phyloP scores from a whole-genome alignment of 2,888 invertebrate species.

The Rutpela maculata region DNA sequence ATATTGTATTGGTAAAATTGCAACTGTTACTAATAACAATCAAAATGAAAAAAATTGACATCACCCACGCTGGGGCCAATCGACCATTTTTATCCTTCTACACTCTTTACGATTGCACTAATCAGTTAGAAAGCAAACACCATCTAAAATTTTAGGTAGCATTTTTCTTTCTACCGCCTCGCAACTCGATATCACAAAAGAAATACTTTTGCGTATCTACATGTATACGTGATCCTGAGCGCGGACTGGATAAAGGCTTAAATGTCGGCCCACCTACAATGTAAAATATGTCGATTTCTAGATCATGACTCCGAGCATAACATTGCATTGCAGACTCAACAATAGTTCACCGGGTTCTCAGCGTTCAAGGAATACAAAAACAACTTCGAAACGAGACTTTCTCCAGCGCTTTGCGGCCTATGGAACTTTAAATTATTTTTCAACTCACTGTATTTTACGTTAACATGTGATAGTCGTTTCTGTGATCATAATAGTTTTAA shows the following conservation, averaged over 20 bases:
- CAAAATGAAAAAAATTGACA: no score
- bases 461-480: no score
- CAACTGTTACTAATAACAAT: no score
- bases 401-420: background rate
- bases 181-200: background rate
- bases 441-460: background rate
- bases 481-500: no score
- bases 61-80: no score
- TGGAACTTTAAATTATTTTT: constrained; percentile 2
- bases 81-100: no score
- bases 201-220: background rate
- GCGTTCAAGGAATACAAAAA: constrained; percentile 10
- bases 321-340: constrained; percentile 39
- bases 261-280: constrained; percentile 47
- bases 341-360: constrained; percentile 46
- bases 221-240: background rate
- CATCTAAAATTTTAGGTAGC: background rate
- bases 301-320: constrained; percentile 40
- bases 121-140: no score
- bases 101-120: no score
- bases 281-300: constrained; percentile 42
- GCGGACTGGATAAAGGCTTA: constrained; percentile 11
- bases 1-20: no score
- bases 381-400: constrained; percentile 19
- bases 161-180: background rate